phyloP scores from a whole-genome alignment of 2,797 vertebrate species.

The Chromobotia macracanthus region DNA sequence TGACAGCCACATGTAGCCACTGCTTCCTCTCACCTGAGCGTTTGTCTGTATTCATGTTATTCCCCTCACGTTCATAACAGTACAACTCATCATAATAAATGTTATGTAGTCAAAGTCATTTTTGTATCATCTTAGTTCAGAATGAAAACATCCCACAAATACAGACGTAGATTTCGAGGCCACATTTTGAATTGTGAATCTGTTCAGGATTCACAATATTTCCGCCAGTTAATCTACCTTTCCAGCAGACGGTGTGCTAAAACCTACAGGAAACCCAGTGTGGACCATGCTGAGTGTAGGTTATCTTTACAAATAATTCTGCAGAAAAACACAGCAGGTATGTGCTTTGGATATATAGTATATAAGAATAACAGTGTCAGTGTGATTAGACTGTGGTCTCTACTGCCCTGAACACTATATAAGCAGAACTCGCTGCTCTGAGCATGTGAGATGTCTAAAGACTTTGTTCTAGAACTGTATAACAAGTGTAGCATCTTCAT shows the following conservation, averaged over 20 bases:
- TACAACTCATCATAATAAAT: too few species aligned
- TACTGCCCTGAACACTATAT: too few species aligned
- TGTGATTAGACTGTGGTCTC: background rate
- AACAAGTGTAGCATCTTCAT: background rate
- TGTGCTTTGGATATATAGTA: too few species aligned
- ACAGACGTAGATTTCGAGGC: constrained; percentile 31
- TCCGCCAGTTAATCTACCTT: constrained; percentile 38
- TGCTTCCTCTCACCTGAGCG: too few species aligned
- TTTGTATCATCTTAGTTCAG: constrained; percentile 47
- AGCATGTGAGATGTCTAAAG: too few species aligned
- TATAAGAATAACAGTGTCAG: constrained; percentile 20
- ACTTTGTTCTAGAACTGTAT: constrained; percentile 8
- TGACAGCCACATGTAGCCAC: too few species aligned
- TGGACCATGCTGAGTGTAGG: constrained; percentile 36
- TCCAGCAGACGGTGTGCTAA: constrained; percentile 42
- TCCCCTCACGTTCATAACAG: too few species aligned
- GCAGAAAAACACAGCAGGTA: too few species aligned
- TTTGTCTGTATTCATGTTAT: too few species aligned
- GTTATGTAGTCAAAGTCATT: too few species aligned
- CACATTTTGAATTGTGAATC: constrained; percentile 52
- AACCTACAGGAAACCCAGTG: constrained; percentile 45
- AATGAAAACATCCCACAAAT: constrained; percentile 51
- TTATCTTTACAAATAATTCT: constrained; percentile 46
- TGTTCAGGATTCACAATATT: constrained; percentile 59
- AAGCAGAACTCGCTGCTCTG: too few species aligned